Conservation (phyloP, 2,113 vertebrate species). For the Chaetura pelagica region DNA sequence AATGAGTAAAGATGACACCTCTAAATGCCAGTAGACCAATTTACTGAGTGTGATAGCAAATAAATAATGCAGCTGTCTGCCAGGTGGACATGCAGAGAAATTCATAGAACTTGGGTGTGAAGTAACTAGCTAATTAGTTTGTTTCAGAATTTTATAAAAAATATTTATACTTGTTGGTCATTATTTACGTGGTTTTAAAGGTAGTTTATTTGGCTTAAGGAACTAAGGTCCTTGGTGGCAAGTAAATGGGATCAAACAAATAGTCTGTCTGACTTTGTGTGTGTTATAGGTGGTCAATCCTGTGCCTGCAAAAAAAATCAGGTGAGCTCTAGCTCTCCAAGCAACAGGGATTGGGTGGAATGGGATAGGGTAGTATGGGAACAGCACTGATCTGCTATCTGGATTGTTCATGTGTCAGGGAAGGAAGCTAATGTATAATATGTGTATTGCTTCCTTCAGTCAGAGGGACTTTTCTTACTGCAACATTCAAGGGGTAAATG, state of each 20-base stretch:
- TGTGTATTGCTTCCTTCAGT: neutral
- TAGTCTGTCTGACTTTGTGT: neutral
- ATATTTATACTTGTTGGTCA: neutral
- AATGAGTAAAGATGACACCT: slow-evolving; percentile 13
- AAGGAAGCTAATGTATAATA: neutral
- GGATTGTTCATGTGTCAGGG: neutral
- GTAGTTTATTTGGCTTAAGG: neutral
- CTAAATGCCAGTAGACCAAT: slow-evolving; percentile 35
- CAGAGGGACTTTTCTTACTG: neutral
- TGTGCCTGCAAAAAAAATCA: neutral
- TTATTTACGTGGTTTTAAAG: neutral
- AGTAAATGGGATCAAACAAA: neutral
- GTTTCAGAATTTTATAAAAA: neutral
- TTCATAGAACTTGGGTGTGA: neutral
- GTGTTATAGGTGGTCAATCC: neutral
- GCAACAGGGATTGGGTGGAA: neutral
- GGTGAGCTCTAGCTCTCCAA: neutral
- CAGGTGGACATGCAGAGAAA: neutral
- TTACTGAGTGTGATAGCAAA: slow-evolving; percentile 12
- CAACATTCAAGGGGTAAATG: neutral
- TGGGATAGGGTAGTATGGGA: neutral
- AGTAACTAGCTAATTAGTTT: slow-evolving; percentile 12
- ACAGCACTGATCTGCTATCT: neutral
- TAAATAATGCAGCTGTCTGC: slow-evolving; percentile 17
- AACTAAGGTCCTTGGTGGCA: neutral